Evolutionary conservation across 1,140 invertebrate species (phyloP), one percentile per base, ranked within the genome.

Genomic region (Camponotus pennsylvanicus): DNA sequence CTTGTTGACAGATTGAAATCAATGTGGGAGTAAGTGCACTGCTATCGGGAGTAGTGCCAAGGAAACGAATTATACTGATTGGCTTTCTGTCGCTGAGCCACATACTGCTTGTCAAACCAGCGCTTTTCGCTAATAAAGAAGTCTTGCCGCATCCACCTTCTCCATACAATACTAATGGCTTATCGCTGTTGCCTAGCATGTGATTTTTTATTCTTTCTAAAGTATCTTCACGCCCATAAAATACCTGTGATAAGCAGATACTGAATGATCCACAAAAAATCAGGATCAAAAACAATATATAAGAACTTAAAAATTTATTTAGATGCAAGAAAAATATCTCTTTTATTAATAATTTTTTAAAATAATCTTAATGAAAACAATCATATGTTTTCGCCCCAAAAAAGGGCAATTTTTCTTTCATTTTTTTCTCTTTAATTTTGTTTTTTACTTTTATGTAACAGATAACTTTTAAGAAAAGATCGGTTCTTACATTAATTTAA

Each of bases 61-160:
- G 96, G 94, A 99, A 99, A 88, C 99, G 96, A 40, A 99, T 97
- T 80, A 99, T 97, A 92, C 98, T 97, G 4, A 99, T 97, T 4
- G 99, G 98, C 88, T 97, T 97, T 4, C 96, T 96, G 15, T 96
- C 96, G 55, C 95, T 93, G 75, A 98, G 97, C 98, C 98, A 98
- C 45, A 95, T 95, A 32, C 95, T 96, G 40, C 94, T 95, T 13
- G 97, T 96, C 94, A 98, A 96, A 71, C 98, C 97, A 3, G 98
- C 98, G 83, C 98, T 98, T 96, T 99, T 99, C 4, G 99, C 98
- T 75, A 99, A 95, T 0, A 99, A 95, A 4, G 99, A 99, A 4
- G 99, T 99, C 95, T 99, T 99, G 1, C 99, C 99, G 93, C 99
- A 99, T 42, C 99, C 99, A 91, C 98, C 98, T 95, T 98, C 98